Conservation (phyloP, 2,113 vertebrate species). For the Lepisosteus osseus region DNA sequence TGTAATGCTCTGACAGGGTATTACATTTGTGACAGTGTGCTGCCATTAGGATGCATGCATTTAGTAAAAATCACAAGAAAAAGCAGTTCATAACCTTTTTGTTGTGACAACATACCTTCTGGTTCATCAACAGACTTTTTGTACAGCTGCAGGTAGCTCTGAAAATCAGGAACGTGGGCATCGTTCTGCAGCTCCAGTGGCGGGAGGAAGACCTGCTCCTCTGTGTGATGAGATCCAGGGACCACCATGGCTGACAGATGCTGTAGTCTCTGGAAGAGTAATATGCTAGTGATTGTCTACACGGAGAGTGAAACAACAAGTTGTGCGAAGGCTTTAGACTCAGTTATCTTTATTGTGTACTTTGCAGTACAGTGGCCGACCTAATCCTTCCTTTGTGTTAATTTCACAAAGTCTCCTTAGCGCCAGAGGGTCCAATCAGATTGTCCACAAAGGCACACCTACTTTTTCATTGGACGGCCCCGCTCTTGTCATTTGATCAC, state of each 20-base stretch:
- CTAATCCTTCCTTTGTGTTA: constrained; percentile 41
- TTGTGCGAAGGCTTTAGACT: constrained; percentile 36
- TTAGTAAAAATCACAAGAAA: neutral
- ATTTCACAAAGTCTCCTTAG: constrained; percentile 44
- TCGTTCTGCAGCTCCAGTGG: constrained; percentile 53
- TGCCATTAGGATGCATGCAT: neutral
- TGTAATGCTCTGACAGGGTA: no score
- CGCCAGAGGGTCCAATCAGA: constrained; percentile 48
- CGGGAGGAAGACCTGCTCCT: constrained; percentile 55
- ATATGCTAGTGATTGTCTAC: constrained; percentile 41
- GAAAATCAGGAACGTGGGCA: constrained; percentile 68
- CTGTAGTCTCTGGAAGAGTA: constrained; percentile 21
- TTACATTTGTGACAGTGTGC: no score
- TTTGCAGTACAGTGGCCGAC: constrained; percentile 37
- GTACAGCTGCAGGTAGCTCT: constrained; percentile 61
- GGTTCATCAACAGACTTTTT: constrained; percentile 69
- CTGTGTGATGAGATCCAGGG: constrained; percentile 43
- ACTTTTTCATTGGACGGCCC: constrained; percentile 61
- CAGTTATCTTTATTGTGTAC: constrained; percentile 36
- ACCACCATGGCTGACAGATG: constrained; percentile 53
- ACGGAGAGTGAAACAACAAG: constrained; percentile 22
- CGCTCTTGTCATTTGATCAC: constrained; percentile 52
- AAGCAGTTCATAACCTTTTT: neutral
- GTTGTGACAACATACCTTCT: constrained; percentile 57
- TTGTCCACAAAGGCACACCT: constrained; percentile 55